Evolutionary conservation across 2,113 vertebrate species (phyloP), one percentile per base, ranked within the genome.

Genomic region (Ariopsis seemanni): DNA sequence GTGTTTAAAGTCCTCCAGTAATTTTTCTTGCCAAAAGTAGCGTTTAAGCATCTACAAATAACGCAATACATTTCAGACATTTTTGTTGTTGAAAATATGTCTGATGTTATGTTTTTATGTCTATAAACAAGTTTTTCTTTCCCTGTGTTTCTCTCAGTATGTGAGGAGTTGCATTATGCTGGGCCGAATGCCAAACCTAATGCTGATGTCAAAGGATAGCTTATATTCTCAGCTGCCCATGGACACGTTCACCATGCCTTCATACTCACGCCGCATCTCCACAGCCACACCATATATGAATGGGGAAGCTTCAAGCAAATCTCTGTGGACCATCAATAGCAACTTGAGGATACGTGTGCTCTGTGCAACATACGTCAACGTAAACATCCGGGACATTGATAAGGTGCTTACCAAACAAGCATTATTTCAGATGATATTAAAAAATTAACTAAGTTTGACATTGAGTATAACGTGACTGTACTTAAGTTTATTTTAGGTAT

Each of bases 151-250:
- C 89, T 85, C 80, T 88, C 93, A 99, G 98, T 99, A 99, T 84
- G 97, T 99, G 85, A 96, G 98, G 93, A 99, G 98, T 93, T 99
- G 98, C 92, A 99, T 99, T 92, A 99, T 98, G 97, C 96, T 99
- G 78, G 95, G 95, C 78, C 97, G 98, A 91, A 96, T 99, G 97
- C 98, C 98, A 60, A 99, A 99, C 93, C 94, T 99, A 93, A 99
- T 99, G 98, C 93, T 99, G 82, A 99, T 99, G 98, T 96, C 98
- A 0, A 99, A 99, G 93, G 98, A 99, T 93, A 99, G 98, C 93
- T 94, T 99, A 15, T 99, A 99, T 90, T 96, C 94, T 0, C 98
- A 99, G 92, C 92, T 99, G 90, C 98, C 98, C 1, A 95, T 96
- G 89, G 98, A 99, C 90, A 97, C 95, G 88, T 99, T 99, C 69